phyloP scores from a whole-genome alignment of 2,888 invertebrate genomes.

The Gymnoscelis rufifasciata region DNA sequence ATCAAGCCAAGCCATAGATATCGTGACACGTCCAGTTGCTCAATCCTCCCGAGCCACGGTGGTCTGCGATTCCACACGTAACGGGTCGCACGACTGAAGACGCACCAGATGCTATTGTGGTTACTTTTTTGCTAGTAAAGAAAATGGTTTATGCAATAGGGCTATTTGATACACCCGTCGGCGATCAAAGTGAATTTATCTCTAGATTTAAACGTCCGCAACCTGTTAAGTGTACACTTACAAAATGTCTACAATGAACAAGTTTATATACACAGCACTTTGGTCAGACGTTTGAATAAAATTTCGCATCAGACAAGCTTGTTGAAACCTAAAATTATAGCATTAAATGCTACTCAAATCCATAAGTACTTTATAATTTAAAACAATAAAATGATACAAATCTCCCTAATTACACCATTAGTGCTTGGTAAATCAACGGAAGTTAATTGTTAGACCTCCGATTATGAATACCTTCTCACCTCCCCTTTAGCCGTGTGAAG shows the following conservation, averaged over 20 bases:
- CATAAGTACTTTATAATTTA: conserved; percentile 35
- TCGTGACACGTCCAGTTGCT: conserved; percentile 24
- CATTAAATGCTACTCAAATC: conserved; percentile 26
- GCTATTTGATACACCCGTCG: conserved; percentile 1
- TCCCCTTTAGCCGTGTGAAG: conserved; percentile 55
- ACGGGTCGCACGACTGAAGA: conserved; percentile 19
- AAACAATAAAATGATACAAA: conserved; percentile 50
- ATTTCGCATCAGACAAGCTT: conserved; percentile 14
- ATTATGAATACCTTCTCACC: conserved; percentile 60
- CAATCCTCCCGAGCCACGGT: conserved; percentile 19
- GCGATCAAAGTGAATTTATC: background rate
- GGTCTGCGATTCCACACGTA: conserved; percentile 22
- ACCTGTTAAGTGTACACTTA: background rate
- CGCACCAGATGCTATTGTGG: conserved; percentile 13
- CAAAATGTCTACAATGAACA: background rate
- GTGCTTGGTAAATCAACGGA: conserved; percentile 57
- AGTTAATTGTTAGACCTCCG: conserved; percentile 59
- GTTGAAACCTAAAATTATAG: conserved; percentile 28
- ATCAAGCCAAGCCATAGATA: conserved; percentile 15
- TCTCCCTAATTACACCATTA: conserved; percentile 58
- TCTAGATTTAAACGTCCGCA: background rate
- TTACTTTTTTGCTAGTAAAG: conserved; percentile 5
- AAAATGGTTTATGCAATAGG: conserved; percentile 10
- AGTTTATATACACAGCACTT: no score
- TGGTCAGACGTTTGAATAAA: no score